Percentiles rank a stretch among this genome's conserved stretches.
Evolutionary conservation across 2,113 vertebrate species (phyloP).

Genomic region (Calyptommatus sinebrachiatus): DNA sequence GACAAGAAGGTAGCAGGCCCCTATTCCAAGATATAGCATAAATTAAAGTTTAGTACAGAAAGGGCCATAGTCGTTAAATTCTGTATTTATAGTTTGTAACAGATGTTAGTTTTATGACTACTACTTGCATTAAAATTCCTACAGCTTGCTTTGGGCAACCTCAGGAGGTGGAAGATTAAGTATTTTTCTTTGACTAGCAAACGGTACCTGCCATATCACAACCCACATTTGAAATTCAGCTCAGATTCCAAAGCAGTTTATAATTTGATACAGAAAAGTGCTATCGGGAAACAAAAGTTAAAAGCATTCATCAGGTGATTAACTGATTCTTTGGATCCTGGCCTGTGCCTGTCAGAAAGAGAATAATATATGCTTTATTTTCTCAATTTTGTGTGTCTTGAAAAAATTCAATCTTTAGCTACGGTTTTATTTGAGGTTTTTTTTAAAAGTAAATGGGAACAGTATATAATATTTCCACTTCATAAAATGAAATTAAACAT

Average conservation of each 20-base stretch:
- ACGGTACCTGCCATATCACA: background rate
- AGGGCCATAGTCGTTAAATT: too few relatives aligned
- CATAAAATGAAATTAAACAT: conserved; percentile 42
- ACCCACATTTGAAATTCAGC: background rate
- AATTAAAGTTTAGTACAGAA: too few relatives aligned
- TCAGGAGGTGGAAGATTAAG: background rate
- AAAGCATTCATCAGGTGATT: background rate
- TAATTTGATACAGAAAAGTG: background rate
- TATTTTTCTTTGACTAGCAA: background rate
- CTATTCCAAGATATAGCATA: too few relatives aligned
- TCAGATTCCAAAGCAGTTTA: background rate
- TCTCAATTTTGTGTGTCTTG: background rate
- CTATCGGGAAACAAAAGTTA: background rate
- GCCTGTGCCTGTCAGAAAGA: background rate
- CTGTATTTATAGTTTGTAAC: too few relatives aligned
- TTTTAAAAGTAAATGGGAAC: background rate
- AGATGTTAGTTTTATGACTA: too few relatives aligned
- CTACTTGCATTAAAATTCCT: too few relatives aligned
- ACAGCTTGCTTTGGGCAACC: too few relatives aligned
- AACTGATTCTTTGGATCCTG: background rate
- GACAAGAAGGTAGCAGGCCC: too few relatives aligned
- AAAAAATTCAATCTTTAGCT: background rate
- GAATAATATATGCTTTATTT: background rate
- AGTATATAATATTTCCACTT: conserved; percentile 7
- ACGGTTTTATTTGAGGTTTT: background rate